Percentiles rank a stretch among this genome's conserved stretches.
Conservation (phyloP, 2,113 vertebrate genomes). For the Chionodraco myersi region DNA sequence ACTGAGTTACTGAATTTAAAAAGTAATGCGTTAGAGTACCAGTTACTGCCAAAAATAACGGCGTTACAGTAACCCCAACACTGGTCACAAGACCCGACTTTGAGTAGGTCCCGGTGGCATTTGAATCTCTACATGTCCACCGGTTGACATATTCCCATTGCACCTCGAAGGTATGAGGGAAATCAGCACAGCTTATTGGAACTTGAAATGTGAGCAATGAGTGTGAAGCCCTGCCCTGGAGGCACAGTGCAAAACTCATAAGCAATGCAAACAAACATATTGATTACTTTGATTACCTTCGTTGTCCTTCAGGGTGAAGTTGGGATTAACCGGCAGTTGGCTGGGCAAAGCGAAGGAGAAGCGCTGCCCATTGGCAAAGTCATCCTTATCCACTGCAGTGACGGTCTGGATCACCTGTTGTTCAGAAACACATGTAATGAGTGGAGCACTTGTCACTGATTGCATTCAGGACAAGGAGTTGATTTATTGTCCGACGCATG, state of each 20-base stretch:
- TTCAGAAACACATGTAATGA: constrained; percentile 42
- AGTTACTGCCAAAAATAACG: too few relatives aligned
- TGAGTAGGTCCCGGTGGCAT: constrained; percentile 12
- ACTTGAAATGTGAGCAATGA: constrained; percentile 30
- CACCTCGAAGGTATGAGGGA: constrained; percentile 30
- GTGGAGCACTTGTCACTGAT: constrained; percentile 9
- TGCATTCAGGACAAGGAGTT: neutral
- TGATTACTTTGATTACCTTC: constrained; percentile 88
- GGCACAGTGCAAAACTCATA: constrained; percentile 41
- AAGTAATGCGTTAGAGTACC: too few relatives aligned
- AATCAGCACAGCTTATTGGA: constrained; percentile 39
- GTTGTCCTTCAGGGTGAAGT: constrained; percentile 97
- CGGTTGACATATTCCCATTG: constrained; percentile 33
- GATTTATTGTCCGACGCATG: neutral
- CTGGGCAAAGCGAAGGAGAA: constrained; percentile 91
- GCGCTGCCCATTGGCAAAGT: constrained; percentile 93
- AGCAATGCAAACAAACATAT: constrained; percentile 70
- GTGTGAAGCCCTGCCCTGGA: neutral
- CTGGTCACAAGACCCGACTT: constrained; percentile 21
- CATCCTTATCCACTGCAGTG: constrained; percentile 94
- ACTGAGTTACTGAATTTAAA: too few relatives aligned
- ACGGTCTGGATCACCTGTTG: constrained; percentile 95
- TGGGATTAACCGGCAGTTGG: constrained; percentile 90
- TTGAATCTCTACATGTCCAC: constrained; percentile 20
- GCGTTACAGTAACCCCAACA: too few relatives aligned